phyloP scores from a whole-genome alignment of 2,113 vertebrate genomes.

The Rafetus swinhoei region DNA sequence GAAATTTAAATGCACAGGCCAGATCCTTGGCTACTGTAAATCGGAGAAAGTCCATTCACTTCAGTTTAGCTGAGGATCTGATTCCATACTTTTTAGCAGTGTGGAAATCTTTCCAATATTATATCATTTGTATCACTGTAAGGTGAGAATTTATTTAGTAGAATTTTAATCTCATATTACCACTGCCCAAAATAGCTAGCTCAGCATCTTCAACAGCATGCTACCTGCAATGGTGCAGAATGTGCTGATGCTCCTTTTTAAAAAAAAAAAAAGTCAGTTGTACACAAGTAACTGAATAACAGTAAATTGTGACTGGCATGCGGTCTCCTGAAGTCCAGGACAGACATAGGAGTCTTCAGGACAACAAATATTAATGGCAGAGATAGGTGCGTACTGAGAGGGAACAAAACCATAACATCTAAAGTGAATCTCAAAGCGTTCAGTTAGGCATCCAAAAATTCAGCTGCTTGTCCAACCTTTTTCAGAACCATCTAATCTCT shows the following conservation, averaged over 20 bases:
- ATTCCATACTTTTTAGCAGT: not conserved
- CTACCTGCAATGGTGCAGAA: not conserved
- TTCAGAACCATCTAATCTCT: not conserved
- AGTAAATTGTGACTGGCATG: not conserved
- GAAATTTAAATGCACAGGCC: not conserved
- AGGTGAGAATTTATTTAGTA: fast-evolving
- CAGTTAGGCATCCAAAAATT: not conserved
- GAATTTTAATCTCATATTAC: not conserved
- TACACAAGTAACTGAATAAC: not conserved
- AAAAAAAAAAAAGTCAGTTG: not conserved
- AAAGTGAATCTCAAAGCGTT: not conserved
- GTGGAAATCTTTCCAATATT: not conserved
- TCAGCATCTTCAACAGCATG: not conserved
- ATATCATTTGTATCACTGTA: not conserved
- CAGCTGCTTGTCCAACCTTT: not conserved
- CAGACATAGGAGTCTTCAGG: not conserved
- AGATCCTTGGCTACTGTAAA: fast-evolving
- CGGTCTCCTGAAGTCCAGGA: not conserved
- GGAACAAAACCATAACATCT: not conserved
- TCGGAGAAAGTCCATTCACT: not conserved
- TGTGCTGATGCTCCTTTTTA: not conserved
- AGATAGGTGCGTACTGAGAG: not conserved
- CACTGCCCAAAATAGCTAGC: not conserved
- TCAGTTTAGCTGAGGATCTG: not conserved
- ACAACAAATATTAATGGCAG: not conserved